These are phyloP conservation scores for Phrynocephalus guinanensis DNA, from an alignment of 2,797 vertebrate species.

Conservation along the genomic window DNA sequence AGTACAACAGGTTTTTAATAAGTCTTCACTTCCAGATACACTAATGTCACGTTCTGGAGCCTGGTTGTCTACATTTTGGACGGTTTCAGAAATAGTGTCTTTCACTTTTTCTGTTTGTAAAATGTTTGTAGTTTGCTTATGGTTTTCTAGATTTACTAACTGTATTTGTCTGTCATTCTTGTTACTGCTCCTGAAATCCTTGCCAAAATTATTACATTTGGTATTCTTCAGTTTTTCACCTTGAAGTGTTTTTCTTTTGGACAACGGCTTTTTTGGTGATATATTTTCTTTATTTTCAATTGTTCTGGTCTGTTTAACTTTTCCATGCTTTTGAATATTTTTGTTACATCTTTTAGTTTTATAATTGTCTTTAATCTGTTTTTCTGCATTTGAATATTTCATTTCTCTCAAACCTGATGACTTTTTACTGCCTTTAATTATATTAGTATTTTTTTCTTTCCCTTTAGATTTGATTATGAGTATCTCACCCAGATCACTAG, in stretches of 20 bases:
- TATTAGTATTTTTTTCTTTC: conserved; percentile 64
- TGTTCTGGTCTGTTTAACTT: conserved; percentile 34
- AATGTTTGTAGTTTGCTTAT: conserved; percentile 43
- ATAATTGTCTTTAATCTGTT: conserved; percentile 65
- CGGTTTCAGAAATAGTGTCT: conserved; percentile 23
- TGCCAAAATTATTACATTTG: conserved; percentile 30
- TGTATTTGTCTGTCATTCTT: conserved; percentile 46
- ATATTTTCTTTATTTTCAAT: conserved; percentile 42
- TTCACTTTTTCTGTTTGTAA: conserved; percentile 46
- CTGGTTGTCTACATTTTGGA: conserved; percentile 29
- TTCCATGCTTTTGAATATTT: conserved; percentile 29
- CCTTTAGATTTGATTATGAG: conserved; percentile 68
- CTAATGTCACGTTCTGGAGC: conserved; percentile 32
- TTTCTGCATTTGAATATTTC: conserved; percentile 60
- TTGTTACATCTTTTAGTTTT: conserved; percentile 53
- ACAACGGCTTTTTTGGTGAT: conserved; percentile 40
- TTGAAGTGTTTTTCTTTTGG: conserved; percentile 27
- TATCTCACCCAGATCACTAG: conserved; percentile 72
- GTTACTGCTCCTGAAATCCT: conserved; percentile 35
- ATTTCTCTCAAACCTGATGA: conserved; percentile 75
- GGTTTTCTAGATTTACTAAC: conserved; percentile 39
- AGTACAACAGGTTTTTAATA: conserved; percentile 26
- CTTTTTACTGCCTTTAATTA: conserved; percentile 44
- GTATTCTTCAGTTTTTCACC: conserved; percentile 35
- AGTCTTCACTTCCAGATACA: conserved; percentile 1